phyloP scores from a whole-genome alignment of 2,888 invertebrate genomes.

The Tigriopus californicus region DNA sequence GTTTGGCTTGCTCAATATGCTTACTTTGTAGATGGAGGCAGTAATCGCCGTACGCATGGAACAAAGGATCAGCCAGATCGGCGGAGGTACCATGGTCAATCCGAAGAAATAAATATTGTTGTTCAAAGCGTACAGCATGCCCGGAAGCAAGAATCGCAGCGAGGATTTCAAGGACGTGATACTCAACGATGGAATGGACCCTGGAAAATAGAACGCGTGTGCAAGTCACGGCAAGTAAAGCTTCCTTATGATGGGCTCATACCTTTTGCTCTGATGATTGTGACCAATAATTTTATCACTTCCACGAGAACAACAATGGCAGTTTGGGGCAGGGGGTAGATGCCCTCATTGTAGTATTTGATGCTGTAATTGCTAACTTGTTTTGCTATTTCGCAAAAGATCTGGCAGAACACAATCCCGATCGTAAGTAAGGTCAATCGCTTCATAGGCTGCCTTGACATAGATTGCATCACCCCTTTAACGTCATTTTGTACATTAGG shows the following conservation, averaged over 20 bases:
- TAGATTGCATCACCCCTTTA: too few relatives aligned
- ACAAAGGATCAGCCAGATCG: conserved; percentile 14
- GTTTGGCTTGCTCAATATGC: background rate
- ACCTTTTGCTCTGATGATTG: background rate
- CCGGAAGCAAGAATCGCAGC: conserved; percentile 3
- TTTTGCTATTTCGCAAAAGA: conserved; percentile 11
- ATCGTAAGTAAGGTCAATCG: too few relatives aligned
- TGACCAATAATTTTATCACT: background rate
- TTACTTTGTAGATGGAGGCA: conserved; percentile 12
- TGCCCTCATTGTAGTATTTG: conserved; percentile 9
- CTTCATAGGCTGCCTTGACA: too few relatives aligned
- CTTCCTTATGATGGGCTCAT: too few relatives aligned
- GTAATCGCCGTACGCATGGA: conserved; percentile 13
- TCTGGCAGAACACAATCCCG: conserved; percentile 1
- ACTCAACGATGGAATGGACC: background rate
- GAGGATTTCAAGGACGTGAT: background rate
- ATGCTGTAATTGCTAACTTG: conserved; percentile 11
- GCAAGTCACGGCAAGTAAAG: too few relatives aligned
- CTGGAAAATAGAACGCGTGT: background rate
- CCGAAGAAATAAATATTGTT: conserved; percentile 15
- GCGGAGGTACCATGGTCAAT: conserved; percentile 14
- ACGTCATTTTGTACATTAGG: too few relatives aligned
- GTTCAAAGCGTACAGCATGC: conserved; percentile 13
- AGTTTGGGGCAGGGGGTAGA: conserved; percentile 11
- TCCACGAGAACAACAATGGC: conserved; percentile 11